phyloP scores from a whole-genome alignment of 2,797 vertebrate species.

The Ceyx erithaca region DNA sequence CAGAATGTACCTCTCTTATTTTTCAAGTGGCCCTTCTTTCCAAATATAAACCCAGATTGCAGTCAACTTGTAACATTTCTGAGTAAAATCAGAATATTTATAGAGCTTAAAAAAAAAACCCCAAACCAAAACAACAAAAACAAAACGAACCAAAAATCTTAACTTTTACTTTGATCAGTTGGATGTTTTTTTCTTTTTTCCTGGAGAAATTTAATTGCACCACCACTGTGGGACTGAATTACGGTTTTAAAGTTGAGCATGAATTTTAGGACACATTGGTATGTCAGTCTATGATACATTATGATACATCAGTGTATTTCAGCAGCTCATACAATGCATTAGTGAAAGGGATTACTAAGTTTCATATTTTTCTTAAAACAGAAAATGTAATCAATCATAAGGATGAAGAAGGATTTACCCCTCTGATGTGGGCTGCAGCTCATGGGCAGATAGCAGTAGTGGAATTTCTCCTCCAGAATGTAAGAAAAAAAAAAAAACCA shows the following conservation, averaged over 20 bases:
- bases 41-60: neutral
- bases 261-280: neutral
- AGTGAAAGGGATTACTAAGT: neutral
- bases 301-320: neutral
- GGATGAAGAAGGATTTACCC: slow-evolving; percentile 98
- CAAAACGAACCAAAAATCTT: neutral
- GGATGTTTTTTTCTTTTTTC: neutral
- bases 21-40: neutral
- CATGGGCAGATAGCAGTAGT: slow-evolving; percentile 98
- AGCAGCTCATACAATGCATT: neutral
- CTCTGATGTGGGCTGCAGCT: slow-evolving; percentile 98
- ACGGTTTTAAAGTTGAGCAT: neutral
- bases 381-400: slow-evolving; percentile 95
- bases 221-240: neutral
- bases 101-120: neutral
- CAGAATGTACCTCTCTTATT: neutral
- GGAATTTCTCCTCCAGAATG: slow-evolving; percentile 97
- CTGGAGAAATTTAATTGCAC: neutral
- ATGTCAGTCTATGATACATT: neutral
- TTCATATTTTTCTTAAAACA: slow-evolving; percentile 76
- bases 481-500: slow-evolving; percentile 70
- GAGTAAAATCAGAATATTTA: neutral
- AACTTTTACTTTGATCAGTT: neutral
- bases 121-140: neutral
- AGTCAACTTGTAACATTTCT: neutral